Percentiles rank a stretch among this genome's conserved stretches.
phyloP scores from a whole-genome alignment of 1,140 invertebrate genomes.

The Ditylenchus dipsaci region DNA sequence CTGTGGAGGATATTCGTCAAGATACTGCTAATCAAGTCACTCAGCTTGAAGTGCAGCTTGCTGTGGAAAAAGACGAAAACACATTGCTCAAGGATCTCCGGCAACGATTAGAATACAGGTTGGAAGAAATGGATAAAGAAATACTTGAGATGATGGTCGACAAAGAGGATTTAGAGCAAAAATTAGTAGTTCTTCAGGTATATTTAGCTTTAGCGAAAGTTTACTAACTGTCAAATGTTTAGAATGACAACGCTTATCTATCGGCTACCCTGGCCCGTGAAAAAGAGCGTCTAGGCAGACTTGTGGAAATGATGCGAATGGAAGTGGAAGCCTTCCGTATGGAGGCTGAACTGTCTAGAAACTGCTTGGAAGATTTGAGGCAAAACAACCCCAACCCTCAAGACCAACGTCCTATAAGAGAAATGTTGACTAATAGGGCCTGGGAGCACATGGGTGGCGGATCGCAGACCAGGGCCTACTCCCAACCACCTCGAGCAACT shows the following conservation, averaged over 20 bases:
- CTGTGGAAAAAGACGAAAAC: slow-evolving; percentile 12
- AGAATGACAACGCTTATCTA: slow-evolving; percentile 25
- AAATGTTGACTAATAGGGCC: too few relatives aligned
- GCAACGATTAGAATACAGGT: slow-evolving; percentile 15
- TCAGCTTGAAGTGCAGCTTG: background rate
- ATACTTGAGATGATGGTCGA: slow-evolving; percentile 37
- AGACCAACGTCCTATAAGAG: too few relatives aligned
- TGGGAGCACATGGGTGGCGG: too few relatives aligned
- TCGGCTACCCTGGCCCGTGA: slow-evolving; percentile 11
- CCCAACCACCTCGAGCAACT: too few relatives aligned
- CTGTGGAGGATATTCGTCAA: background rate
- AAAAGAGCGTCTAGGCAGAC: slow-evolving; percentile 12
- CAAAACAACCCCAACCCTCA: background rate
- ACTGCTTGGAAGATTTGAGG: slow-evolving; percentile 31
- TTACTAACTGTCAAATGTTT: background rate
- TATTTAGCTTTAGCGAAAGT: background rate
- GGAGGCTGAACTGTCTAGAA: slow-evolving; percentile 32
- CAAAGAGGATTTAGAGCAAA: slow-evolving; percentile 21
- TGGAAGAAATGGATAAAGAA: slow-evolving; percentile 35
- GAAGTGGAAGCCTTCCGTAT: slow-evolving; percentile 33
- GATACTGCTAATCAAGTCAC: background rate
- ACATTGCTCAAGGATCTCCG: slow-evolving; percentile 18
- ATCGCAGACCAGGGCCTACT: too few relatives aligned
- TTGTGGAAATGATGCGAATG: slow-evolving; percentile 11
- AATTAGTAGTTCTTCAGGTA: slow-evolving; percentile 22